Percentiles rank a stretch among this genome's conserved stretches.
Evolutionary conservation across 1,140 invertebrate genomes (phyloP).

Genomic region (Goniozus legneri): DNA sequence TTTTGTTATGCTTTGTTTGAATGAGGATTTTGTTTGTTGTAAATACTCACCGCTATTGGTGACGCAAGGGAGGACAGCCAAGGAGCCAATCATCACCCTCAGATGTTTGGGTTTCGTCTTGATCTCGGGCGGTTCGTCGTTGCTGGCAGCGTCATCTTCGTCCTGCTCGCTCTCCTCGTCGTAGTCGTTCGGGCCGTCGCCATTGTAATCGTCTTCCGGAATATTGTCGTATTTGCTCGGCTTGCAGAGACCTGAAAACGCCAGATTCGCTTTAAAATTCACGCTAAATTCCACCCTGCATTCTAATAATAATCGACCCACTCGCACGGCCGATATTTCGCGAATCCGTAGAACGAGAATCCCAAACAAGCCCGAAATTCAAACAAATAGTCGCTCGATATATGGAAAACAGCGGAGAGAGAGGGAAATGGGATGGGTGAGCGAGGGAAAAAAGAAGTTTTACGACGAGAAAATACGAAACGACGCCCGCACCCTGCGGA

Average conservation of each 20-base stretch:
- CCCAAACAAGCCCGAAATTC: neutral
- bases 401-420: no score
- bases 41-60: no score
- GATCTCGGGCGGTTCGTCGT: conserved; percentile 19
- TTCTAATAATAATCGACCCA: conserved; percentile 25
- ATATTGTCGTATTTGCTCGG: conserved; percentile 18
- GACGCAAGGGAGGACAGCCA: conserved; percentile 29
- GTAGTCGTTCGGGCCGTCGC: conserved; percentile 17
- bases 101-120: conserved; percentile 14
- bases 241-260: conserved; percentile 29
- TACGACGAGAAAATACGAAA: neutral
- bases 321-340: neutral
- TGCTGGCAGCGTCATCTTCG: neutral
- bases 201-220: conserved; percentile 17
- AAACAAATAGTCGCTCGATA: no score
- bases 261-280: conserved; percentile 5
- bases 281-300: conserved; percentile 3
- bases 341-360: neutral
- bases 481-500: neutral
- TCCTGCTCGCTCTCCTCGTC: conserved; percentile 13
- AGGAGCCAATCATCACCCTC: conserved; percentile 17
- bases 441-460: neutral
- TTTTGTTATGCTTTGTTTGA: no score
- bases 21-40: no score
- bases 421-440: conserved; percentile 2